phyloP scores from a whole-genome alignment of 2,888 invertebrate species.

The Acanthosepion esculentum region DNA sequence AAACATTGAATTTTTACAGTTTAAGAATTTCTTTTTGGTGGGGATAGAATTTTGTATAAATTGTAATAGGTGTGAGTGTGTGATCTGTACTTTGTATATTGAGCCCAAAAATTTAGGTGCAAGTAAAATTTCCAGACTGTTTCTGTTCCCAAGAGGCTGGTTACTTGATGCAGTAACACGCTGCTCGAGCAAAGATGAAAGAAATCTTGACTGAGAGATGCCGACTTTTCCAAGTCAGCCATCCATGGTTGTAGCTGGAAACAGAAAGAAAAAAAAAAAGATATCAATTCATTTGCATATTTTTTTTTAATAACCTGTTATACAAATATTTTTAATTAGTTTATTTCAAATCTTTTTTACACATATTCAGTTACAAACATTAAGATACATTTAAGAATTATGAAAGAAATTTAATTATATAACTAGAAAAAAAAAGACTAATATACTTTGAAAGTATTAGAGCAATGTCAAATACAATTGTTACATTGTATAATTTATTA shows the following conservation, averaged over 20 bases:
- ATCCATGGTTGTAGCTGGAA: constrained; percentile 1
- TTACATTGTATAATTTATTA: too few species aligned
- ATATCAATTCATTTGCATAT: not conserved
- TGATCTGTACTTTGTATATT: too few species aligned
- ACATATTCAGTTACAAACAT: too few species aligned
- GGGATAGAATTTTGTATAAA: not conserved
- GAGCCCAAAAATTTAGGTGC: not conserved
- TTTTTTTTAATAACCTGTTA: not conserved
- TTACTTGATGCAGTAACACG: not conserved
- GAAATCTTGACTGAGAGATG: constrained; percentile 34
- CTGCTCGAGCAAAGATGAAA: too few species aligned
- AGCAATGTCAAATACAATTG: too few species aligned
- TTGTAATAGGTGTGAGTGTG: not conserved
- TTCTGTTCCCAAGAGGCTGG: constrained; percentile 21
- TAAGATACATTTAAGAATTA: too few species aligned
- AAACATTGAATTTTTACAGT: not conserved
- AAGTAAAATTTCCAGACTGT: not conserved
- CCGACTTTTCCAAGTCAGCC: constrained; percentile 35
- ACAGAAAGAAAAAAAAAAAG: not conserved
- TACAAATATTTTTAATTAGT: not conserved
- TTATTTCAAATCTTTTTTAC: not conserved
- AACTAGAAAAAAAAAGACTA: too few species aligned
- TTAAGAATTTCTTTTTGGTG: not conserved
- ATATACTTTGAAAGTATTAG: too few species aligned
- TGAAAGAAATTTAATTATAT: too few species aligned